A percentile compares a stretch with the other conserved stretches of the same genome.
phyloP scores from a whole-genome alignment of 2,888 invertebrate genomes.

The Pammene aurita region DNA sequence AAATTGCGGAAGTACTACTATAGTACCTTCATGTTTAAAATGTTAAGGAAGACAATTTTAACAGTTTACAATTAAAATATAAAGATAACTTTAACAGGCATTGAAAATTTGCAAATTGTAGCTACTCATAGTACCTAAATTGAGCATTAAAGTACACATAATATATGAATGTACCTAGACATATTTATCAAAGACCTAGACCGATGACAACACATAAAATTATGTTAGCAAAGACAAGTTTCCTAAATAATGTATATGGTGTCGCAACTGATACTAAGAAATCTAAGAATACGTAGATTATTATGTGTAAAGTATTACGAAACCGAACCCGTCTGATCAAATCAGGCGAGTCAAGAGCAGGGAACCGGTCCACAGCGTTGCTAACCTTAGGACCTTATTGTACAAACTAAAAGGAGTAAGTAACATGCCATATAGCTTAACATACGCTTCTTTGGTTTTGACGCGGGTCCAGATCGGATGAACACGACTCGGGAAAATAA shows the following conservation, averaged over 20 bases:
- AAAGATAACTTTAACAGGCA: too few species aligned
- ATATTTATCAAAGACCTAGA: too few species aligned
- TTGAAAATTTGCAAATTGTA: too few species aligned
- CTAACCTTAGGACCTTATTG: slow-evolving; percentile 21
- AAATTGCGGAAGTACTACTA: too few species aligned
- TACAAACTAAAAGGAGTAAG: neutral
- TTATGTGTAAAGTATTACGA: slow-evolving; percentile 34
- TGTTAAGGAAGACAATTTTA: too few species aligned
- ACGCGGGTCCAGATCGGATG: neutral
- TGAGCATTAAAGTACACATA: too few species aligned
- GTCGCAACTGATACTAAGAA: slow-evolving; percentile 17
- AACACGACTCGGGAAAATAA: slow-evolving; percentile 16
- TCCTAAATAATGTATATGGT: slow-evolving; percentile 2
- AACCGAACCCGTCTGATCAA: slow-evolving; percentile 20
- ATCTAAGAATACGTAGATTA: slow-evolving; percentile 22
- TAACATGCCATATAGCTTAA: neutral
- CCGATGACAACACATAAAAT: too few species aligned
- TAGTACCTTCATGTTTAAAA: too few species aligned
- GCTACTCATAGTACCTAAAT: too few species aligned
- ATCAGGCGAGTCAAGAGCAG: slow-evolving; percentile 22
- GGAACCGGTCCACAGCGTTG: slow-evolving; percentile 29
- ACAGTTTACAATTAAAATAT: too few species aligned
- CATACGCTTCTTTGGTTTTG: slow-evolving; percentile 9
- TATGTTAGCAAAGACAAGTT: slow-evolving; percentile 2
- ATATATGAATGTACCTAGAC: too few species aligned